phyloP scores from a whole-genome alignment of 2,888 invertebrate species.

The Nomada fucata region DNA sequence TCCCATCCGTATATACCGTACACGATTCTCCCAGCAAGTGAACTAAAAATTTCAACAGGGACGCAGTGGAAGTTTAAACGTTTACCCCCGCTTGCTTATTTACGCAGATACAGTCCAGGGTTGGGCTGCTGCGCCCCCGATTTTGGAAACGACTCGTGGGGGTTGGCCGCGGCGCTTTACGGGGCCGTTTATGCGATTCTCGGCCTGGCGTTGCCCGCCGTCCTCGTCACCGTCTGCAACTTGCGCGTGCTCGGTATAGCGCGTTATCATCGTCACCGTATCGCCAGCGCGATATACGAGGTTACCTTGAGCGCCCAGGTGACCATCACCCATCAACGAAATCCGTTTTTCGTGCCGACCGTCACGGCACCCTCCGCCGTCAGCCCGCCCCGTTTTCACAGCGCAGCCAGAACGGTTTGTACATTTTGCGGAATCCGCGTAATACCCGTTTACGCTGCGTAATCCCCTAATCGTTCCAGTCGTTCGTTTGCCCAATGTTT shows the following conservation, averaged over 20 bases:
- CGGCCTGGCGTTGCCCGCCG: conserved; percentile 88
- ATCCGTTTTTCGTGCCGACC: conserved; percentile 90
- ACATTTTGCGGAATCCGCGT: not conserved
- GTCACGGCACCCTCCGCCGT: conserved; percentile 86
- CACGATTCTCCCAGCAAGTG: too few species aligned
- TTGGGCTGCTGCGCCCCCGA: conserved; percentile 89
- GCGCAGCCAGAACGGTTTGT: conserved; percentile 80
- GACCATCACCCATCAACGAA: conserved; percentile 92
- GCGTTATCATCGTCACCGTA: conserved; percentile 91
- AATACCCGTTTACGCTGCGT: conserved; percentile 19
- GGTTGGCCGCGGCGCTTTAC: conserved; percentile 87
- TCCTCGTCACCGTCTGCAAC: conserved; percentile 90
- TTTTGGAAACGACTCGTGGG: conserved; percentile 86
- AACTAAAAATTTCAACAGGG: too few species aligned
- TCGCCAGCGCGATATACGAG: conserved; percentile 94
- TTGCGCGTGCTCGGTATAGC: conserved; percentile 87
- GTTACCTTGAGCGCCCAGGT: conserved; percentile 93
- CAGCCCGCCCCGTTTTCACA: conserved; percentile 81
- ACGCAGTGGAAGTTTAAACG: too few species aligned
- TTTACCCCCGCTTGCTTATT: not conserved
- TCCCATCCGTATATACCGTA: too few species aligned
- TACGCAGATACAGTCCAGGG: conserved; percentile 84
- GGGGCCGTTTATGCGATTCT: conserved; percentile 88
- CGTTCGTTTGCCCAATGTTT: too few species aligned
- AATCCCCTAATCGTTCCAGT: conserved; percentile 7